Evolutionary conservation across 1,140 invertebrate species (phyloP), one percentile per base, ranked within the genome.

Genomic region (Pectinophora gossypiella): DNA sequence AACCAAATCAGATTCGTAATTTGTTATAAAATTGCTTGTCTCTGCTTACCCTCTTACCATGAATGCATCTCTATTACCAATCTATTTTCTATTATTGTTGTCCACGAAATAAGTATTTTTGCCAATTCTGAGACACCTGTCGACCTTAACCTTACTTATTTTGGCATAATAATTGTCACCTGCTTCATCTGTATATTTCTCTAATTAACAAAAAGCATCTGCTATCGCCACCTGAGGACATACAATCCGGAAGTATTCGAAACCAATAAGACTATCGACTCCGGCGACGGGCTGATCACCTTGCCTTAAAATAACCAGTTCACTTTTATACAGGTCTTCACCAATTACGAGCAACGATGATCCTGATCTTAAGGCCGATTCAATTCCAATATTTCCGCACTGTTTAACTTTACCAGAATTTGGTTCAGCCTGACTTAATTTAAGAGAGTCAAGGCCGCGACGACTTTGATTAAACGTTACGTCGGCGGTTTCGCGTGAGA

Each of bases 1-100:
- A 84, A 78, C 68, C 66, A 62, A 79, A 79, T 82, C 78, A 70
- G 66, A 72, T 70, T 70, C 60, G 73, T 63, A 73, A 76, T 72
- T 80, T 71, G 57, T 68, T 65, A 70, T 69, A 72, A 69, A 76
- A 68, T 65, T 69, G 53, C 57, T 40, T 40, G 36, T 40, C 36
- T 40, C 16, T 40, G 15, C 16, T 40, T n/a, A n/a, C n/a, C n/a
- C n/a, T n/a, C n/a, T n/a, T n/a, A n/a, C n/a, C n/a, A n/a, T n/a
- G n/a, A n/a, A n/a, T n/a, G n/a, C n/a, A n/a, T n/a, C n/a, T n/a
- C n/a, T n/a, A n/a, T n/a, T n/a, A n/a, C n/a, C n/a, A n/a, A n/a
- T n/a, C n/a, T n/a, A n/a, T n/a, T n/a, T n/a, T n/a, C n/a, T n/a
- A n/a, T n/a, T n/a, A n/a, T n/a, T n/a, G n/a, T n/a, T n/a, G n/a